Evolutionary conservation across 2,888 invertebrate genomes (phyloP).

Genomic region (Trichopoda pennipes): DNA sequence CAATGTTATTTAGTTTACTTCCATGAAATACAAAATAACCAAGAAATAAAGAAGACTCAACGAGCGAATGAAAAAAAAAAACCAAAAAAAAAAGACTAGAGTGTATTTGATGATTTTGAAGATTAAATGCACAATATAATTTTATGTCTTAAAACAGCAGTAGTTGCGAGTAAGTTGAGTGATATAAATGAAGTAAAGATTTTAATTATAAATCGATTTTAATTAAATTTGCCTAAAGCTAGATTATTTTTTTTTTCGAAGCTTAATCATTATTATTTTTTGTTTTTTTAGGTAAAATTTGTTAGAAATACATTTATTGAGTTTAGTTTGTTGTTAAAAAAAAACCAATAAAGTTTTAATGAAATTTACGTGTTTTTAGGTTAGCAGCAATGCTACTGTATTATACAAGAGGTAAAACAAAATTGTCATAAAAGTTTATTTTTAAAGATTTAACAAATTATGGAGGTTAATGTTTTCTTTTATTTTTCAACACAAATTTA

Average conservation of each 20-base stretch:
- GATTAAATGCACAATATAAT: conserved; percentile 71
- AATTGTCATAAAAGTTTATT: conserved; percentile 52
- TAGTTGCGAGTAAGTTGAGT: conserved; percentile 33
- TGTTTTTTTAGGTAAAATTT: not conserved
- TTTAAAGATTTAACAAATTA: conserved; percentile 57
- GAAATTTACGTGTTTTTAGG: conserved; percentile 39
- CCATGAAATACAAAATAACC: conserved; percentile 52
- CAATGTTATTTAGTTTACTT: conserved; percentile 44
- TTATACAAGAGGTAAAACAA: conserved; percentile 12
- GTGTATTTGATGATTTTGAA: conserved; percentile 70
- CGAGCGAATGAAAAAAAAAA: conserved; percentile 21
- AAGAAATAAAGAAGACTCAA: conserved; percentile 39
- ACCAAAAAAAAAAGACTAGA: conserved; percentile 36
- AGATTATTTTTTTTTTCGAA: conserved; percentile 25
- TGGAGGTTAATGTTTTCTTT: conserved; percentile 38
- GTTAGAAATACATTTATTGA: not conserved
- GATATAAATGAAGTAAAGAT: conserved; percentile 35
- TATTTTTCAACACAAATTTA: conserved; percentile 4
- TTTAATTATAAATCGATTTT: conserved; percentile 67
- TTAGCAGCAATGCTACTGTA: conserved; percentile 33
- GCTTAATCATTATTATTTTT: not conserved
- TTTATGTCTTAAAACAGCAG: conserved; percentile 53
- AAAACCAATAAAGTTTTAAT: conserved; percentile 29
- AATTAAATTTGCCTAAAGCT: conserved; percentile 58
- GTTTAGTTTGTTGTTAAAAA: conserved; percentile 13